Percentiles rank a stretch among this genome's conserved stretches.
Evolutionary conservation across 2,113 vertebrate species (phyloP).

Genomic region (Sylvilagus bachmani): DNA sequence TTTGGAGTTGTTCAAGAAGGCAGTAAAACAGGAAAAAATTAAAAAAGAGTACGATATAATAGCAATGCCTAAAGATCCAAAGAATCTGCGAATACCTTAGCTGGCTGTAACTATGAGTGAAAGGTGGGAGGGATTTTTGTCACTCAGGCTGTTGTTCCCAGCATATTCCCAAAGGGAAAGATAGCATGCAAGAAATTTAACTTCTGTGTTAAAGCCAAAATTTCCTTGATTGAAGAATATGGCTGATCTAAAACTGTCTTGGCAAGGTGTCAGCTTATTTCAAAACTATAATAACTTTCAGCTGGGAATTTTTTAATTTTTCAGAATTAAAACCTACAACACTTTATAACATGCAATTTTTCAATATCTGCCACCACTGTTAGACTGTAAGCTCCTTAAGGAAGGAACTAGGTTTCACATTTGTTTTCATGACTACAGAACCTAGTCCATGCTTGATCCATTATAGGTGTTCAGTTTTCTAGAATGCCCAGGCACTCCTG

Average conservation of each 20-base stretch:
- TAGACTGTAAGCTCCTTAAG: not conserved
- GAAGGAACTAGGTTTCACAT: not conserved
- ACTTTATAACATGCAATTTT: conserved; percentile 5
- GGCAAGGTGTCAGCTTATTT: not conserved
- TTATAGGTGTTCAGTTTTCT: not conserved
- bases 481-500: not conserved
- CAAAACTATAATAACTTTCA: not conserved
- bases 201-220: not conserved
- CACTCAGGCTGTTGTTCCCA: not conserved
- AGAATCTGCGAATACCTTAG: not conserved
- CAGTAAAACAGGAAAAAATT: not conserved
- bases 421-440: conserved; percentile 10
- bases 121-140: not conserved
- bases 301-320: not conserved
- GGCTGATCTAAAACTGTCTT: not conserved
- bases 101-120: not conserved
- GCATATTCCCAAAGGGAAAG: not conserved
- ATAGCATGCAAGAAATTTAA: not conserved
- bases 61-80: not conserved
- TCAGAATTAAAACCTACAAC: not conserved
- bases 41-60: not conserved
- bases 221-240: not conserved
- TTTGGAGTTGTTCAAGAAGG: not conserved
- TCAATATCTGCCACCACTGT: not conserved
- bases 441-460: not conserved